These are phyloP conservation scores for Erpobdella octoculata DNA, from an alignment of 2,888 invertebrate genomes.

Conservation along the genomic window DNA sequence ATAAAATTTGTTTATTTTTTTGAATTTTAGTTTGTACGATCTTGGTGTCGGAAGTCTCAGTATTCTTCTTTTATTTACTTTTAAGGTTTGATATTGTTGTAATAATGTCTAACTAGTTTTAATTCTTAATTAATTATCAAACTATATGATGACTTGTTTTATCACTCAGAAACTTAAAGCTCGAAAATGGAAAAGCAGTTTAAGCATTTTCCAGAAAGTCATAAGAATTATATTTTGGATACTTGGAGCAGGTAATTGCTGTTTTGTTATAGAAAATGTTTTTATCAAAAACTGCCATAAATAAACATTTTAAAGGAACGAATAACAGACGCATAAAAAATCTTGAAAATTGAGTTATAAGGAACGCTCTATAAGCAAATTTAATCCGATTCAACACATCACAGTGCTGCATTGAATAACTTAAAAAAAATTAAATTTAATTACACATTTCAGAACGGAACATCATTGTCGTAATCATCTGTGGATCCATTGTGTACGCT, in stretches of 20 bases:
- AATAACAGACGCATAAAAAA: no score
- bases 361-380: no score
- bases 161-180: slow-evolving; percentile 22
- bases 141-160: not conserved
- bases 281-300: not conserved
- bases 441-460: slow-evolving; percentile 21
- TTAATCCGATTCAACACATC: no score
- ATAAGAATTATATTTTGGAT: slow-evolving; percentile 24
- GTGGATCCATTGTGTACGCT: slow-evolving; percentile 17
- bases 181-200: slow-evolving; percentile 10
- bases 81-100: slow-evolving; percentile 14
- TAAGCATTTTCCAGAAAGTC: slow-evolving; percentile 18
- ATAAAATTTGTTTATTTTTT: not conserved
- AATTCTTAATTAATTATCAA: not conserved
- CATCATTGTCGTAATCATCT: slow-evolving; percentile 18
- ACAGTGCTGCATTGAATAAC: not conserved
- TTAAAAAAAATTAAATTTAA: not conserved
- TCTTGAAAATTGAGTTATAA: no score
- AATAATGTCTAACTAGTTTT: not conserved
- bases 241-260: slow-evolving; percentile 25
- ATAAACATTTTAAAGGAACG: no score
- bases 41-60: slow-evolving; percentile 20
- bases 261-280: not conserved
- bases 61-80: slow-evolving; percentile 23
- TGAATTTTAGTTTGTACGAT: slow-evolving; percentile 11